Evolutionary conservation across 1,140 invertebrate genomes (phyloP).

Genomic region (Euura saliciscinereae): DNA sequence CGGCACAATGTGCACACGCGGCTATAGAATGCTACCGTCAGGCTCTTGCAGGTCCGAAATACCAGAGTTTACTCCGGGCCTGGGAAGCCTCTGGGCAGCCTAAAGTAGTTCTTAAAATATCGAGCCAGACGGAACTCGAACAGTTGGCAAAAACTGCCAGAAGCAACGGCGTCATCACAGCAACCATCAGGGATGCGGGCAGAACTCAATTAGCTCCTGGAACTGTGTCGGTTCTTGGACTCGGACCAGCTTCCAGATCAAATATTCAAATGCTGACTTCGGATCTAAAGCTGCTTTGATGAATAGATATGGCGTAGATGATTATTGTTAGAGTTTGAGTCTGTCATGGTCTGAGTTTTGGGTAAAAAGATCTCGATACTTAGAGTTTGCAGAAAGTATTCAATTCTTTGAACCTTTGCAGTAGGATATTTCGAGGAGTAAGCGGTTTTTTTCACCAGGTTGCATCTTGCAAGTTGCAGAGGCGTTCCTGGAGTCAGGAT

Average conservation of each 20-base stretch:
- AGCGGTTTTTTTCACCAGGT: too few relatives aligned
- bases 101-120: constrained; percentile 72
- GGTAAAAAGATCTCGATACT: too few relatives aligned
- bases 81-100: constrained; percentile 77
- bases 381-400: too few relatives aligned
- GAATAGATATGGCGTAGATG: too few relatives aligned
- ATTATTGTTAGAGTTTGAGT: too few relatives aligned
- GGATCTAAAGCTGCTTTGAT: constrained; percentile 71
- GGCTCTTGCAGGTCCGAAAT: constrained; percentile 46
- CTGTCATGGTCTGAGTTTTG: too few relatives aligned
- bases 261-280: constrained; percentile 72
- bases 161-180: constrained; percentile 64
- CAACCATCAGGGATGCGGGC: constrained; percentile 77
- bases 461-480: too few relatives aligned
- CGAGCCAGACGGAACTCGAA: constrained; percentile 61
- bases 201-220: constrained; percentile 72
- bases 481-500: too few relatives aligned
- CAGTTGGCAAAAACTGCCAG: constrained; percentile 62
- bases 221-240: constrained; percentile 76
- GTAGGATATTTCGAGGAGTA: too few relatives aligned
- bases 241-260: constrained; percentile 73
- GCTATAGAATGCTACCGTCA: constrained; percentile 70
- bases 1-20: constrained; percentile 84
- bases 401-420: too few relatives aligned
- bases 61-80: constrained; percentile 58